Conservation (phyloP, 2,113 vertebrate species). For the Alethe castanea region DNA sequence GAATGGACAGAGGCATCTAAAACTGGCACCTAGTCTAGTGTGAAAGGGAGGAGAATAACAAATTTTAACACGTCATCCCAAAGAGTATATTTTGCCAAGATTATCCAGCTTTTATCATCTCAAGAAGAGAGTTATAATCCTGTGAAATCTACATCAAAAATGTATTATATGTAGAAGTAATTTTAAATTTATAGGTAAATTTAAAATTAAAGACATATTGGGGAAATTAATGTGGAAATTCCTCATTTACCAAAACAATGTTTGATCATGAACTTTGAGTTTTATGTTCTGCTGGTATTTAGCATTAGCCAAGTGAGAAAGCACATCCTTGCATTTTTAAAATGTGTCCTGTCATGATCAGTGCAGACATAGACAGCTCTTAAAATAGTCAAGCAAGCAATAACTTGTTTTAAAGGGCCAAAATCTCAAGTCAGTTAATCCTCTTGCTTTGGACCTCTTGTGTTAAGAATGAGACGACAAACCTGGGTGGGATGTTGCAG, state of each 20-base stretch:
- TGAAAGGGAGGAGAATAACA: neutral
- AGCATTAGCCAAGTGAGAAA: neutral
- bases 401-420: neutral
- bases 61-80: neutral
- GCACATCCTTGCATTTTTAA: neutral
- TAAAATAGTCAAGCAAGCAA: neutral
- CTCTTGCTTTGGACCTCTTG: neutral
- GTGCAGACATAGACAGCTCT: neutral
- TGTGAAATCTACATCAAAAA: neutral
- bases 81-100: neutral
- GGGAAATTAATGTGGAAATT: neutral
- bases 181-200: neutral
- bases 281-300: neutral
- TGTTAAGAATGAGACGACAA: neutral
- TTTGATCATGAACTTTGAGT: neutral
- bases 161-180: neutral
- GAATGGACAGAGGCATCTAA: neutral
- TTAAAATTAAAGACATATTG: neutral
- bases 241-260: neutral
- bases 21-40: neutral
- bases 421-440: neutral
- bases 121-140: neutral
- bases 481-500: accelerated
- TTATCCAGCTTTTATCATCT: neutral
- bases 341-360: neutral